Base-by-base conservation (phyloP, 2,888 invertebrate genomes). In the Deroplatys truncata region DNA sequence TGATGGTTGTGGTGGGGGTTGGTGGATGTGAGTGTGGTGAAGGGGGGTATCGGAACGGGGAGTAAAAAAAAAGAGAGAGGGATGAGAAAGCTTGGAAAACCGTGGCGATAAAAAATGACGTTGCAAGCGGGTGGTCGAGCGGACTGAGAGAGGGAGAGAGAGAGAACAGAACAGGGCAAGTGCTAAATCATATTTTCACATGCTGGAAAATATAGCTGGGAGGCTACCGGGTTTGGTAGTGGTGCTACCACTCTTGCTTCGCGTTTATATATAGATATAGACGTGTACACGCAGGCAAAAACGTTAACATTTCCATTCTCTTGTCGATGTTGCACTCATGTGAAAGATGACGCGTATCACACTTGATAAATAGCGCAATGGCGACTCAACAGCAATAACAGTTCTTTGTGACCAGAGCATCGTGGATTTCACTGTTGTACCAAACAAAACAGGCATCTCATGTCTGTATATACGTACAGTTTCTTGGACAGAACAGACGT, bases 21-120 rank as follows among this genome's bases (percentile, higher is more conserved):
- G 88, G n/a, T 29, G 82, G 88, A n/a, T 29, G 25, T 20, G 43
- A 31, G 85, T 84, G 88, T 35, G 43, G 88, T 84, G 89, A 86
- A 88, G 84, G 89, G 88, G 86, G 85, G 84, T 29, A 86, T 85
- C 31, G 90, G 35, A 86, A 86, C 72, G 82, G 86, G 56, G 35
- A 85, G 89, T 35, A n/a, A 86, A 84, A 84, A 84, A 84, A 35
- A 31, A 49, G 72, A 86, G 84, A 84, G 89, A 84, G 43, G 84
- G 87, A 88, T 88, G 91, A 91, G 91, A 91, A 91, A 82, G 87
- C 56, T 72, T 72, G 87, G 87, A 83, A 86, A 82, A 86, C 86
- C 82, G 87, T 87, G 84, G 89, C 91, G 92, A 92, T 93, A 93
- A 93, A 93, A 93, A 93, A 91, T 89, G 90, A 88, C 86, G 88